Evolutionary conservation across 2,797 vertebrate genomes (phyloP).

Genomic region (Uromys caudimaculatus): DNA sequence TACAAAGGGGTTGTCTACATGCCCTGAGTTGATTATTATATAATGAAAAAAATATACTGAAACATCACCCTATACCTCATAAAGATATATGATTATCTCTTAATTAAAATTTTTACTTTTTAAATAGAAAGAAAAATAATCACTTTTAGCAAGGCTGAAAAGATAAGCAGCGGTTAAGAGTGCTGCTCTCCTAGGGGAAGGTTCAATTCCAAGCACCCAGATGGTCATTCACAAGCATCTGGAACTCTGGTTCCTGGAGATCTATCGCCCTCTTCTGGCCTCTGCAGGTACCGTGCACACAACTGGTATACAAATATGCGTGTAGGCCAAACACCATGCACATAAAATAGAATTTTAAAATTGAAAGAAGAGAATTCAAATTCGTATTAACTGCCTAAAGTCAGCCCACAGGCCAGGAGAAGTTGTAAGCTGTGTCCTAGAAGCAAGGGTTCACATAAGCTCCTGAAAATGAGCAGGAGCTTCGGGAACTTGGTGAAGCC

Average conservation of each 20-base stretch:
- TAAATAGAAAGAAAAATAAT: not conserved
- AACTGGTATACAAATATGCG: too few relatives aligned
- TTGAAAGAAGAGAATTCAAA: not conserved
- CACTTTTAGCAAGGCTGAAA: not conserved
- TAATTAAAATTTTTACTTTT: not conserved
- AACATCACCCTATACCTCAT: not conserved
- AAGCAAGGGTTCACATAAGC: not conserved
- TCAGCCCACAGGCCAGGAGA: not conserved
- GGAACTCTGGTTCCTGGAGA: too few relatives aligned
- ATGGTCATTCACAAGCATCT: not conserved
- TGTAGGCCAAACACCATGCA: not conserved
- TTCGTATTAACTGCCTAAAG: constrained; percentile 1
- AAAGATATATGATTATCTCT: not conserved
- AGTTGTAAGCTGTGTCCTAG: not conserved
- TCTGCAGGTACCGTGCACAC: not conserved
- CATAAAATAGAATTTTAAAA: not conserved
- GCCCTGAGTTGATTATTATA: not conserved
- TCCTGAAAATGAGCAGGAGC: constrained; percentile 32
- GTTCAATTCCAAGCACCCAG: not conserved
- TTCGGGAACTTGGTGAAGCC: constrained; percentile 22
- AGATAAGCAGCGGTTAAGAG: too few relatives aligned
- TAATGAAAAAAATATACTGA: not conserved
- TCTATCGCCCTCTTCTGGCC: not conserved
- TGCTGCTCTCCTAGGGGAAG: not conserved
- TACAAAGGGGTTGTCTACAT: not conserved